Base-by-base conservation (phyloP, 2,888 invertebrate genomes). In the Carcina quercana region DNA sequence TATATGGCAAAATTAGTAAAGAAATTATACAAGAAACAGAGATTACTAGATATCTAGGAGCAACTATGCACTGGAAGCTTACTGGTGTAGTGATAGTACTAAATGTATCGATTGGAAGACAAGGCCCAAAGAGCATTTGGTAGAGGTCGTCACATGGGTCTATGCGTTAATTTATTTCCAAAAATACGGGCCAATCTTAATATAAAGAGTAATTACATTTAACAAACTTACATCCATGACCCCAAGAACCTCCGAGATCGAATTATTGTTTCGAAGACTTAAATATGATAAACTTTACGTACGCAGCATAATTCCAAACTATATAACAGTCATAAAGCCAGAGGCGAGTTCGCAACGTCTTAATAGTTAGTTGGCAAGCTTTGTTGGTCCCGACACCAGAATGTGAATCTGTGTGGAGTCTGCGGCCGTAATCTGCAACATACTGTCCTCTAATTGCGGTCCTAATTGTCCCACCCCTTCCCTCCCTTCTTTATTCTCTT, bases 371-470 rank as follows among this genome's bases (percentile, higher is more conserved):
- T 74, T 79, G 80, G 79, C 79, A 73, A 69, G 71, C 71, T 63
- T 68, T 71, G 76, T 73, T 73, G 67, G 62, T 70, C 61, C 53
- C 59, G 50, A 55, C 61, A 59, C 59, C 50, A 58, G 71, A 66
- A 68, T 69, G 74, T 59, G 72, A 72, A 67, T 69, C 65, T 67
- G 59, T 57, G 69, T 60, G 62, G 63, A 59, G 59, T 50, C 61
- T 59, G 66, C 54, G 70, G 67, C 54, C 59, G 80, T 79, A 82
- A 83, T 82, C 78, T 75, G 65, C 68, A 61, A 80, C 83, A 79
- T 64, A 80, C 79, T 82, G 83, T 74, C 79, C 79, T 66, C 76
- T 82, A 83, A 85, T 83, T 83, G 83, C 74, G 71, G 70, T 64
- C 66, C 78, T 83, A 80, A 84, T 84, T 83, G 78, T 62, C 64